These are phyloP conservation scores for Zoroaster sp. DNA, from an alignment of 53 echinoderm and acorn worm genomes.

Conservation along the genomic window DNA sequence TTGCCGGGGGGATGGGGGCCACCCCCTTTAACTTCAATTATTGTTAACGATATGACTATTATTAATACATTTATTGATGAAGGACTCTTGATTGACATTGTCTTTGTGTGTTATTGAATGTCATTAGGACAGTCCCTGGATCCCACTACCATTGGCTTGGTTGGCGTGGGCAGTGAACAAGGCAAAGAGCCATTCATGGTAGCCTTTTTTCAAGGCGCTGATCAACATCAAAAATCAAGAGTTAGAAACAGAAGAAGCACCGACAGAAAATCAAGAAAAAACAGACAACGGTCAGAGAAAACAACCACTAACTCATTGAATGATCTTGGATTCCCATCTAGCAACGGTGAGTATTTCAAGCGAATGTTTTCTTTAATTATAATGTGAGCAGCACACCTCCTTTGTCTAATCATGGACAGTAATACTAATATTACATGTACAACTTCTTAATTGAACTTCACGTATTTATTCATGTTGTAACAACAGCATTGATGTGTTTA, in stretches of 20 bases:
- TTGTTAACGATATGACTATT: not conserved
- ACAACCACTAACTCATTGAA: slow-evolving; percentile 21
- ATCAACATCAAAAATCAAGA: slow-evolving; percentile 34
- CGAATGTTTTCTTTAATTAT: not conserved
- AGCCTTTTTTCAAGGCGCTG: slow-evolving; percentile 82
- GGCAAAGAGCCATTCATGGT: slow-evolving; percentile 95
- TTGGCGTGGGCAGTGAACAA: slow-evolving; percentile 76
- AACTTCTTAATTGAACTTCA: no score
- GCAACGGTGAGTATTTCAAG: slow-evolving; percentile 1
- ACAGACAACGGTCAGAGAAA: not conserved
- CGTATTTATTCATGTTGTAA: no score
- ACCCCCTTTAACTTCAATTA: no score
- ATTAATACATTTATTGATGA: not conserved
- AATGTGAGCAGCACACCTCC: no score
- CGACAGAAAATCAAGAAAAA: slow-evolving; percentile 23
- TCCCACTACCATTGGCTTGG: slow-evolving; percentile 65
- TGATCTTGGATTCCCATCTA: slow-evolving; percentile 9
- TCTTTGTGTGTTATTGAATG: not conserved
- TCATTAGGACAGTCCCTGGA: slow-evolving; percentile 71
- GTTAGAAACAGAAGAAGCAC: slow-evolving; percentile 43
- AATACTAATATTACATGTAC: no score
- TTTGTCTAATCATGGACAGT: no score
- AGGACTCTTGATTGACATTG: not conserved
- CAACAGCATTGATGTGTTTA: no score
- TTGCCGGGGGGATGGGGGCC: no score